Evolutionary conservation across 2,888 invertebrate species (phyloP).

Genomic region (Cataglyphis albicans): DNA sequence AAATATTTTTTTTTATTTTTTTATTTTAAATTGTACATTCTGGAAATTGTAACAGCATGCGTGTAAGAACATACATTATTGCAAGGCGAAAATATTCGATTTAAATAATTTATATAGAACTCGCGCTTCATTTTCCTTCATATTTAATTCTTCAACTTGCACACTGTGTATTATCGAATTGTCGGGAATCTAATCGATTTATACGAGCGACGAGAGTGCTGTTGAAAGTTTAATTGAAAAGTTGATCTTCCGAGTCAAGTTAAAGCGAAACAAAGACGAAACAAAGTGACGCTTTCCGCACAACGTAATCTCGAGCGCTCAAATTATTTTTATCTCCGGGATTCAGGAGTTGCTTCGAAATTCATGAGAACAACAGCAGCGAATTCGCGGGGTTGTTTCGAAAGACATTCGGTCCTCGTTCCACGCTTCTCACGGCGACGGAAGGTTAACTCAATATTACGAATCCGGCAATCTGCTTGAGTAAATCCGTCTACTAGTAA

Average conservation of each 20-base stretch:
- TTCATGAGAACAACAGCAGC: conserved; percentile 43
- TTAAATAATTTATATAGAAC: background rate
- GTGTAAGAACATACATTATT: background rate
- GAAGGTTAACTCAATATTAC: conserved; percentile 70
- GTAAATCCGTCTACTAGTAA: conserved; percentile 59
- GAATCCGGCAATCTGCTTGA: conserved; percentile 71
- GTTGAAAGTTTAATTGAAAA: conserved; percentile 75
- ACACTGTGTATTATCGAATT: conserved; percentile 1
- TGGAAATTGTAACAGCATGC: background rate
- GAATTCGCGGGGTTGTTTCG: conserved; percentile 45
- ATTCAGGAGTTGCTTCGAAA: conserved; percentile 66
- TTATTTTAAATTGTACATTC: background rate
- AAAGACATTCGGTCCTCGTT: conserved; percentile 39
- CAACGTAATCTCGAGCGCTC: conserved; percentile 49
- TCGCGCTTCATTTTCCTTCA: background rate
- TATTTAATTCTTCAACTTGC: background rate
- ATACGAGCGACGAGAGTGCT: conserved; percentile 33
- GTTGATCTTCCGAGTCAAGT: conserved; percentile 62
- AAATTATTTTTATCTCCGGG: conserved; percentile 78
- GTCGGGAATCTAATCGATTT: conserved; percentile 22
- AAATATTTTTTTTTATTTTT: background rate
- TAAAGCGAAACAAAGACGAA: conserved; percentile 68
- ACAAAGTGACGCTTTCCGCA: conserved; percentile 45
- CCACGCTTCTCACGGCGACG: conserved; percentile 25
- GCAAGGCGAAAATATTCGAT: background rate